A percentile compares a stretch with the other conserved stretches of the same genome.
These are phyloP conservation scores for Drosophila kambysellisi DNA, from an alignment of 2,888 invertebrate species.

Conservation along the genomic window DNA sequence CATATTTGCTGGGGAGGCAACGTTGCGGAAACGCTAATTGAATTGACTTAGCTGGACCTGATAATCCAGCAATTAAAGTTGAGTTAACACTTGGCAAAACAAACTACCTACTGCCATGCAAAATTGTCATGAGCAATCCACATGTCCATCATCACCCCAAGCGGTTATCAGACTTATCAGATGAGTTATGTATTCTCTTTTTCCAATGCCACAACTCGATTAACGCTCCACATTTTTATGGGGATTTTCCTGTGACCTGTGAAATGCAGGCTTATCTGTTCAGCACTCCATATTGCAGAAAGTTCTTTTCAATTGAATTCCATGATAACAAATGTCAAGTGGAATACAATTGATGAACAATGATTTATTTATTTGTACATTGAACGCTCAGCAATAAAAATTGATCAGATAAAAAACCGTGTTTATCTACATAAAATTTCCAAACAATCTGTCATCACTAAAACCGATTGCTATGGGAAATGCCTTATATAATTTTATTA, in stretches of 20 bases:
- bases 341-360: constrained; percentile 50
- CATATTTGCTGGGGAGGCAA: constrained; percentile 51
- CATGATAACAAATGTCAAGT: constrained; percentile 14
- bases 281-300: constrained; percentile 35
- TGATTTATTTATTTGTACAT: constrained; percentile 65
- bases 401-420: background rate
- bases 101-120: constrained; percentile 2
- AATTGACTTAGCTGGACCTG: constrained; percentile 39
- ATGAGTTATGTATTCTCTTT: constrained; percentile 6
- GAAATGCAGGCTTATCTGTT: constrained; percentile 51
- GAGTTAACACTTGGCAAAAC: constrained; percentile 50
- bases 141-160: background rate
- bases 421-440: constrained; percentile 8
- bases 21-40: constrained; percentile 61
- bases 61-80: constrained; percentile 63
- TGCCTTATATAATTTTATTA: background rate
- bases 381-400: constrained; percentile 17
- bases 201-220: constrained; percentile 14
- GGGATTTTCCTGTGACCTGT: constrained; percentile 29
- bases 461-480: background rate
- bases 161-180: constrained; percentile 15
- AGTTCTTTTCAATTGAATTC: constrained; percentile 10
- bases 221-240: constrained; percentile 7
- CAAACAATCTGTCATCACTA: background rate
- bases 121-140: constrained; percentile 15